These are phyloP conservation scores for Cottoperca gobio DNA, from an alignment of 2,797 vertebrate genomes.

Conservation along the genomic window DNA sequence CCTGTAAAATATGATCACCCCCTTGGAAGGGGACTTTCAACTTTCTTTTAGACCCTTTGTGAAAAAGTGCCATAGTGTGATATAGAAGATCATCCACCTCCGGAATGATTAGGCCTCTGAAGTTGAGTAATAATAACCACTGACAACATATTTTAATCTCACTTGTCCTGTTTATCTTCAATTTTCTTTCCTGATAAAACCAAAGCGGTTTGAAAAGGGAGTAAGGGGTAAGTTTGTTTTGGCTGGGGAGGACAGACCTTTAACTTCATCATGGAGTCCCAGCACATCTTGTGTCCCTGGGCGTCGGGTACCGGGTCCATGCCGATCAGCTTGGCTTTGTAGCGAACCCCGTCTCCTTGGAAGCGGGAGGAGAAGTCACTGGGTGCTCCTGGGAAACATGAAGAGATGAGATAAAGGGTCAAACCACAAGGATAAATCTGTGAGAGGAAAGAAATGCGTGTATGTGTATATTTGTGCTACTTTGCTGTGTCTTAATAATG, in stretches of 20 bases:
- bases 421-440: constrained; percentile 2
- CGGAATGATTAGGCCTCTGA: background rate
- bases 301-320: constrained; percentile 75
- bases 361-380: constrained; percentile 65
- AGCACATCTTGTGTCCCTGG: constrained; percentile 85
- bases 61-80: background rate
- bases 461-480: constrained; percentile 32
- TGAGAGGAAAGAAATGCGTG: background rate
- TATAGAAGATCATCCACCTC: background rate
- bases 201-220: background rate
- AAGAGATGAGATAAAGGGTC: background rate
- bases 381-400: constrained; percentile 50
- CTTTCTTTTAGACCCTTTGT: background rate
- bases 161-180: constrained; percentile 1
- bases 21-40: background rate
- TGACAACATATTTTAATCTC: background rate
- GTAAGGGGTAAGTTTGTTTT: background rate
- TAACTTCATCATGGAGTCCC: constrained; percentile 87
- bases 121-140: background rate
- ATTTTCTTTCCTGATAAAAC: background rate
- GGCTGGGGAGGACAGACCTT: constrained; percentile 67
- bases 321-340: constrained; percentile 87
- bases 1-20: background rate
- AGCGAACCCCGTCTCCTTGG: constrained; percentile 83
- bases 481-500: background rate